phyloP scores from a whole-genome alignment of 2,113 vertebrate genomes.

The Noturus placidus region DNA sequence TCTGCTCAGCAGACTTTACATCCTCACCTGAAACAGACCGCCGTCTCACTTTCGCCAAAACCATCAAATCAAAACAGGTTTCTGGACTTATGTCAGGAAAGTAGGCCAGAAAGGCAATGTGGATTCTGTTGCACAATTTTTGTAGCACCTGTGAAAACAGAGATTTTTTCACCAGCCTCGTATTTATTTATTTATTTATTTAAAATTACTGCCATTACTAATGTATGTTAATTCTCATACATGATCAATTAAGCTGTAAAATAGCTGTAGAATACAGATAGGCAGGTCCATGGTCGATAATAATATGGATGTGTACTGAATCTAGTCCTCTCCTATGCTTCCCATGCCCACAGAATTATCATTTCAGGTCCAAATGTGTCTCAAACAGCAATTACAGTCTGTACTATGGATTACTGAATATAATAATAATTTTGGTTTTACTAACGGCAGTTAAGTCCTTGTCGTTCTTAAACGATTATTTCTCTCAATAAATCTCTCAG shows the following conservation, averaged over 20 bases:
- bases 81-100: slow-evolving; percentile 26
- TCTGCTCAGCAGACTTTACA: slow-evolving; percentile 34
- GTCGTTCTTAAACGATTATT: not conserved
- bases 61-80: slow-evolving; percentile 38
- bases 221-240: not conserved
- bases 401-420: not conserved
- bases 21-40: slow-evolving; percentile 2
- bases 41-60: slow-evolving; percentile 27
- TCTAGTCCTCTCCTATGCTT: not conserved
- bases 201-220: not conserved
- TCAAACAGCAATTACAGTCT: not conserved
- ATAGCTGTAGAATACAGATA: not conserved
- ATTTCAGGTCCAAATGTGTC: not conserved
- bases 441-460: not conserved
- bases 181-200: not conserved
- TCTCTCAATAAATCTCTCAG: not conserved
- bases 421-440: not conserved
- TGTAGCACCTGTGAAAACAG: slow-evolving; percentile 51
- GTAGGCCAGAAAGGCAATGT: not conserved
- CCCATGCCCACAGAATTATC: not conserved
- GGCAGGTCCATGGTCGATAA: not conserved
- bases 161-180: not conserved
- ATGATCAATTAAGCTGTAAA: not conserved
- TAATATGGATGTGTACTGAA: not conserved
- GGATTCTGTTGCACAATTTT: slow-evolving; percentile 26